Evolutionary conservation across 2,888 invertebrate species (phyloP), one percentile per base, ranked within the genome.

Genomic region (Anarsia innoxiella): DNA sequence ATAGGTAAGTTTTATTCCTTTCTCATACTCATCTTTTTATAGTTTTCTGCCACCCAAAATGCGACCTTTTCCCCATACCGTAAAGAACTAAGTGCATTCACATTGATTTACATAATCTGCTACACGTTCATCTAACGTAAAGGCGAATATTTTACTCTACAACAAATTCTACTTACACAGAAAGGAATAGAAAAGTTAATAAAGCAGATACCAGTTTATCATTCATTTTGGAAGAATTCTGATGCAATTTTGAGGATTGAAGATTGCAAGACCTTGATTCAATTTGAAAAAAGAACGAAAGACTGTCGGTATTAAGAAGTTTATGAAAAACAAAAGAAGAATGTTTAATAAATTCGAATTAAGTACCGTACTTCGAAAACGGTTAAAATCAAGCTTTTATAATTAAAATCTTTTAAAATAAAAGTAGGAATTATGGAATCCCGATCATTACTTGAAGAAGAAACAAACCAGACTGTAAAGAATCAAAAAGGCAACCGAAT

Each of bases 101-200:
- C 77, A 78, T 74, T 60, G 55, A 76, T 61, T 49, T 53, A 54
- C 58, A 63, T 60, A 64, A 27, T 54, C 56, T 44, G 45, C 69
- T 73, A 77, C 60, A 74, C 61, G 71, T 53, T 61, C 53, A 64
- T 60, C 71, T 73, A 77, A 77, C 70, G 63, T 61, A 78, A 80
- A 75, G 71, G 73, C 75, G 59, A 19, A 50, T 40, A 50, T 40
- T 51, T 53, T 54, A 54, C 36, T 59, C 66, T 66, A 71, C 55
- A 52, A 56, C 56, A 60, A 55, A 51, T 64, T 68, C 73, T 56
- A 44, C 53, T 57, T 63, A 55, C n/a, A 36, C 42, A 39, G 15
- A 38, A 58, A 54, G 33, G 23, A 25, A 25, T n/a, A 25, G 25
- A 33, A 37, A 28, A 31, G 32, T n/a, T n/a, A n/a, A 30, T 26